Percentiles rank a stretch among this genome's conserved stretches.
These are phyloP conservation scores for Cyclophora punctaria DNA, from an alignment of 2,888 invertebrate species.

Conservation along the genomic window DNA sequence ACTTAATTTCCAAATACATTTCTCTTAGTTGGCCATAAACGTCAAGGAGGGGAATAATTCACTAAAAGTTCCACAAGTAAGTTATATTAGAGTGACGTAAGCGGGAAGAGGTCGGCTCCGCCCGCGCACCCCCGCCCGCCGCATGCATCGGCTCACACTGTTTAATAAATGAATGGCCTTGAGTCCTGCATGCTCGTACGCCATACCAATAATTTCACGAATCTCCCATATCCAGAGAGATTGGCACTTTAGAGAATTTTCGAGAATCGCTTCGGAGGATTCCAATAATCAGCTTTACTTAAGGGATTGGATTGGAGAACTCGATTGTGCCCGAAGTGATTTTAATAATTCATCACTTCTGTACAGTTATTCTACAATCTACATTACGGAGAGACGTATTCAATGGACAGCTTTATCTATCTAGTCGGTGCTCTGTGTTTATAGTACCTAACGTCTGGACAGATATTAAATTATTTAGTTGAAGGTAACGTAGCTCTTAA, in stretches of 20 bases:
- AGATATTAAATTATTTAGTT: too few species aligned
- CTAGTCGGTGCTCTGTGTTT: slow-evolving; percentile 12
- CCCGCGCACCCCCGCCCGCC: slow-evolving; percentile 16
- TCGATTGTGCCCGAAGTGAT: slow-evolving; percentile 66
- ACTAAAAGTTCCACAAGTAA: slow-evolving; percentile 44
- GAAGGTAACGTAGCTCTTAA: too few species aligned
- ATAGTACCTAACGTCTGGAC: too few species aligned
- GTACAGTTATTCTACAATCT: slow-evolving; percentile 41
- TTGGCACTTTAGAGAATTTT: slow-evolving; percentile 66
- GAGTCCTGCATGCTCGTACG: slow-evolving; percentile 46
- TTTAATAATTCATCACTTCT: slow-evolving; percentile 69
- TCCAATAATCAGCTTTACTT: slow-evolving; percentile 71
- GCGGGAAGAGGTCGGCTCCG: slow-evolving; percentile 12
- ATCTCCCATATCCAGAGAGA: slow-evolving; percentile 48
- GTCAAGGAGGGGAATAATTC: slow-evolving; percentile 52
- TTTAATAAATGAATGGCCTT: slow-evolving; percentile 56
- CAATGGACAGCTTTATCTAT: slow-evolving; percentile 38
- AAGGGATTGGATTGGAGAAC: slow-evolving; percentile 69
- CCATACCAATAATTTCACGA: slow-evolving; percentile 51
- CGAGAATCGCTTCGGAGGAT: slow-evolving; percentile 49
- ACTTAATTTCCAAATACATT: slow-evolving; percentile 64
- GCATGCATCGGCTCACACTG: slow-evolving; percentile 24
- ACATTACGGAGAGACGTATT: slow-evolving; percentile 39
- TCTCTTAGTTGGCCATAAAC: slow-evolving; percentile 56
- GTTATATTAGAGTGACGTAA: slow-evolving; percentile 23